Base-by-base conservation (phyloP, 2,888 invertebrate genomes). In the Ornithoptera priamus region DNA sequence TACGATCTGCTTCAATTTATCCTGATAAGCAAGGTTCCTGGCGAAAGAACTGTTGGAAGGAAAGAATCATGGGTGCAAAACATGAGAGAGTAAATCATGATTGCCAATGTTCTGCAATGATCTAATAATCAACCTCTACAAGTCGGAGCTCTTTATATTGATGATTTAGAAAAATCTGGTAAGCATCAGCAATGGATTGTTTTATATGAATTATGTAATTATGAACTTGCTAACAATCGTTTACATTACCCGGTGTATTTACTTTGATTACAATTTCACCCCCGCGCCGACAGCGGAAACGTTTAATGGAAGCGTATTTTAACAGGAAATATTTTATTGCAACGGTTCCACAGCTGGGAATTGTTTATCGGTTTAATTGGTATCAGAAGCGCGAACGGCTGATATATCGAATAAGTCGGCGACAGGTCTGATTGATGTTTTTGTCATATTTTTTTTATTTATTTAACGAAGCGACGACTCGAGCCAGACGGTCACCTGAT, bases 281-380 rank as follows among this genome's bases (percentile, higher is more conserved):
- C 10, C 10, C 39, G 6, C 17, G 53, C 15, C 17, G 15, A 17
- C 17, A 53, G 17, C 53, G 17, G 53, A 53, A 59, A 30, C 59
- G 30, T 22, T 58, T 59, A 59, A 53, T 53, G 53, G 17, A 53
- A 53, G 53, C 17, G n/a, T 53, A 53, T 59, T 59, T 59, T 59
- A 30, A 30, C 12, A 59, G 59, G 15, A 59, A 59, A 59, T 59
- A 59, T 59, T 59, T 59, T 59, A 59, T 59, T 30, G 30, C 24
- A 59, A 30, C 24, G 30, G 30, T 30, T 30, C 36, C 17, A 5
- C 59, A 59, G 59, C 24, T 30, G 59, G 12, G 7, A 59, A 59
- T 30, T 59, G 30, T 59, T 59, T 59, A 59, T 59, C 24, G 59
- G 59, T 17, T 59, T 59, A 59, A 59, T 59, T 59, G 59, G 59